Evolutionary conservation across 2,113 vertebrate species (phyloP).

Genomic region (Ramphastos sulfuratus): DNA sequence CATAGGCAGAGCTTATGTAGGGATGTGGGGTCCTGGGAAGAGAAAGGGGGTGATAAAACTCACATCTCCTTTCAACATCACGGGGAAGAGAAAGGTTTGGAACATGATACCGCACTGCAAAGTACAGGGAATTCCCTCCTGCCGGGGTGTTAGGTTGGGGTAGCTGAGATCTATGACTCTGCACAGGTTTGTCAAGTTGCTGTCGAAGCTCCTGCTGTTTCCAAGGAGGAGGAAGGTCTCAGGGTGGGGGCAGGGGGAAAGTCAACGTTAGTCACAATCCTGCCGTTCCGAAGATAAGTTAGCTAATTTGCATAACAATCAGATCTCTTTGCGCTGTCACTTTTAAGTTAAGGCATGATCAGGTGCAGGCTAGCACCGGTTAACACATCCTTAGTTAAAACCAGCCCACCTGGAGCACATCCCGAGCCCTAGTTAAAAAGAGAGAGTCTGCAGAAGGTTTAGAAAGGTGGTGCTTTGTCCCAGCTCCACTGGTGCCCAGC

Average conservation of each 20-base stretch:
- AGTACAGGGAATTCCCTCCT: constrained; percentile 24
- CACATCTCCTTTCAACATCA: constrained; percentile 12
- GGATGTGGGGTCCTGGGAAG: constrained; percentile 9
- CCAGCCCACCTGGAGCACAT: constrained; percentile 62
- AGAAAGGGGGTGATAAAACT: constrained; percentile 18
- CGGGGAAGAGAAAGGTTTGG: constrained; percentile 6
- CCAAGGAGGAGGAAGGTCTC: neutral
- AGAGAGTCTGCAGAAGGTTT: constrained; percentile 64
- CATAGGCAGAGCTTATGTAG: constrained; percentile 29
- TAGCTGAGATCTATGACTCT: constrained; percentile 60
- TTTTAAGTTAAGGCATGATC: constrained; percentile 70
- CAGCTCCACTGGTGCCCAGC: constrained; percentile 77
- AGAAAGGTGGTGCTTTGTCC: constrained; percentile 59
- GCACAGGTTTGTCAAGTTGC: constrained; percentile 41
- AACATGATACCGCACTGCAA: constrained; percentile 30
- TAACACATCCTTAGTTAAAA: constrained; percentile 52
- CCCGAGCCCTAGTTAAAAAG: constrained; percentile 45
- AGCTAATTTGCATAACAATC: constrained; percentile 68
- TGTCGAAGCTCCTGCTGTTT: constrained; percentile 15
- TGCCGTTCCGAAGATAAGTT: constrained; percentile 54
- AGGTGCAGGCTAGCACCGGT: constrained; percentile 63
- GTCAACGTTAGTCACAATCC: constrained; percentile 57
- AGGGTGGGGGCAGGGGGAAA: constrained; percentile 35
- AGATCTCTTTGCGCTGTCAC: constrained; percentile 60
- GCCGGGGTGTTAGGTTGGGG: constrained; percentile 1